phyloP scores from a whole-genome alignment of 1,140 invertebrate species.

The Drosophila setifemur region DNA sequence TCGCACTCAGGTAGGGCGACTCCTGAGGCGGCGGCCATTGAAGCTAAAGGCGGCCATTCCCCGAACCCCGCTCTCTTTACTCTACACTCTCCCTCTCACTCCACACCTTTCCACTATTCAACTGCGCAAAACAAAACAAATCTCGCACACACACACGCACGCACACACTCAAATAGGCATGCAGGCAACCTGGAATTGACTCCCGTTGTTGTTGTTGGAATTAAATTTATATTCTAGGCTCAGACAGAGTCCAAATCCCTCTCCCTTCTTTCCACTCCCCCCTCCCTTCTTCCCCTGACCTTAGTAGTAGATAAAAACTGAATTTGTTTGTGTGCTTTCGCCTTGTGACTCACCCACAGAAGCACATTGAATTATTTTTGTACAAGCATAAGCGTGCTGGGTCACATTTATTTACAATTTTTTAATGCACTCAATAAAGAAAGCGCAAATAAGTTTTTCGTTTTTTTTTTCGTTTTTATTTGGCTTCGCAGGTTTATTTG shows the following conservation, averaged over 20 bases:
- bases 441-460: slow-evolving; percentile 39
- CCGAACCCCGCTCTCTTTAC: slow-evolving; percentile 4
- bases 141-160: slow-evolving; percentile 23
- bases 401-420: slow-evolving; percentile 70
- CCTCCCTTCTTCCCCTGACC: not conserved
- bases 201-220: slow-evolving; percentile 56
- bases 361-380: slow-evolving; percentile 31
- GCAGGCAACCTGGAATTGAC: slow-evolving; percentile 20
- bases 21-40: slow-evolving; percentile 63
- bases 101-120: slow-evolving; percentile 20
- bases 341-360: slow-evolving; percentile 38
- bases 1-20: slow-evolving; percentile 47
- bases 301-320: slow-evolving; percentile 42
- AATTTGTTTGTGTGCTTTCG: slow-evolving; percentile 47
- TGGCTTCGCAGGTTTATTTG: slow-evolving; percentile 34
- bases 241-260: not conserved
- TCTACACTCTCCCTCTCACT: not conserved
- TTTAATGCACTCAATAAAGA: slow-evolving; percentile 62
- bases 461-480: slow-evolving; percentile 36
- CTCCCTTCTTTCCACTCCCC: not conserved
- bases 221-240: slow-evolving; percentile 73
- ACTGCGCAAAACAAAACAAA: slow-evolving; percentile 41
- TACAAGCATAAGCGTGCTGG: slow-evolving; percentile 42
- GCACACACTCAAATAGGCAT: slow-evolving; percentile 10
- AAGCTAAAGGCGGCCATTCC: slow-evolving; percentile 56